Conservation (phyloP, 2,113 vertebrate genomes). For the Oreocharis arfaki region DNA sequence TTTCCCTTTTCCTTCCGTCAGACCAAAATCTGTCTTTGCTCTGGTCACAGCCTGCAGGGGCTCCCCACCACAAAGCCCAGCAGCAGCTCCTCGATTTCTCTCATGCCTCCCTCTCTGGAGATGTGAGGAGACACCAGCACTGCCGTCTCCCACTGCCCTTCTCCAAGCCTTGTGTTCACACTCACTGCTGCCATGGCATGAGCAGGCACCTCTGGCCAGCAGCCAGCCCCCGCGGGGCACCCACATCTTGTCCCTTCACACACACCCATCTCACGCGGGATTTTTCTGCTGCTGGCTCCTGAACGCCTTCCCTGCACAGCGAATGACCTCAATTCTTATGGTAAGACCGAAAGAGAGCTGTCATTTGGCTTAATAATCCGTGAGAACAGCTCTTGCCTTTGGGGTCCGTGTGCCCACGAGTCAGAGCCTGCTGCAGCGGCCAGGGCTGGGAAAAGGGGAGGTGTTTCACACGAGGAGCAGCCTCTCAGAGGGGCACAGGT, state of each 20-base stretch:
- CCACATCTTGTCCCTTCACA: not conserved
- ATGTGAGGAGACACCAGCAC: not conserved
- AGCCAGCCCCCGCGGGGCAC: rapidly evolving
- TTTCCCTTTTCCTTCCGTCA: not conserved
- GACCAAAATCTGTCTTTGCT: not conserved
- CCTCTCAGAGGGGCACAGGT: not conserved
- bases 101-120: not conserved
- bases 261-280: not conserved
- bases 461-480: not conserved
- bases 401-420: not conserved
- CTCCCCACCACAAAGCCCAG: not conserved
- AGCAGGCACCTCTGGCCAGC: not conserved
- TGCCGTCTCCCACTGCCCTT: not conserved
- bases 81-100: not conserved
- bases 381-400: not conserved
- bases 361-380: not conserved
- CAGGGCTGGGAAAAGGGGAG: not conserved
- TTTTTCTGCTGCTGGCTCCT: not conserved
- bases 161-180: not conserved
- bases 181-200: rapidly evolving
- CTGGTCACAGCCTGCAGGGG: rapidly evolving
- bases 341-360: not conserved
- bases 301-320: not conserved
- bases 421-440: not conserved
- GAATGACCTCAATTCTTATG: not conserved